Evolutionary conservation across 1,140 invertebrate genomes (phyloP), one percentile per base, ranked within the genome.

Genomic region (Meloidogyne floridensis): DNA sequence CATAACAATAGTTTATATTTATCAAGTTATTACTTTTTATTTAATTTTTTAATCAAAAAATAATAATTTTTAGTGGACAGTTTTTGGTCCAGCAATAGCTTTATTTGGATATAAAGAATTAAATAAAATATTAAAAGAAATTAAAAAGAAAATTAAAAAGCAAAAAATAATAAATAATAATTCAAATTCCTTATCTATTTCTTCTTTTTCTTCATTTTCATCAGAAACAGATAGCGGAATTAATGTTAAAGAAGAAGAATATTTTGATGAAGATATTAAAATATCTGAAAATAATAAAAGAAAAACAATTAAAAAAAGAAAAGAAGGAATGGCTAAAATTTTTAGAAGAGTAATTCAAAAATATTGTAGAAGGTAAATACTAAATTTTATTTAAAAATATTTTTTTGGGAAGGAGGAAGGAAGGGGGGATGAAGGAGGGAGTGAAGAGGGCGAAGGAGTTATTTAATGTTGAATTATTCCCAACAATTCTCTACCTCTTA

Each of bases 1-100:
- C n/a, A 87, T 89, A 43, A 84, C 82, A 3, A 32, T 90, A 4
- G 88, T 87, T 65, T 89, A 89, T 75, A 77, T 90, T 54, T 89
- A 87, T 81, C 84, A 88, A 77, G 87, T 87, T 74, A 77, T 69
- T 42, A 7, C 18, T 32, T 81, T 20, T 83, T 6, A 47, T 59
- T 75, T 13, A 53, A 79, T 32, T 32, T 32, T 32, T 32, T 32
- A 32, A 32, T 32, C 32, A 20, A 65, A 43, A 81, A 20, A 83
- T 80, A 54, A 47, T 56, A 47, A 56, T 15, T 81, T 82, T 20
- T 78, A 88, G 87, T 84, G 89, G 80, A 89, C 87, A 3, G 78
- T 89, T 32, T 89, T 87, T 76, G 87, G 86, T 11, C 74, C 89
- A 2, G 32, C 85, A 3, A 89, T 89, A 87, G 87, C 81, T 2